Base-by-base conservation (phyloP, 2,888 invertebrate genomes). In the Hypena proboscidalis region DNA sequence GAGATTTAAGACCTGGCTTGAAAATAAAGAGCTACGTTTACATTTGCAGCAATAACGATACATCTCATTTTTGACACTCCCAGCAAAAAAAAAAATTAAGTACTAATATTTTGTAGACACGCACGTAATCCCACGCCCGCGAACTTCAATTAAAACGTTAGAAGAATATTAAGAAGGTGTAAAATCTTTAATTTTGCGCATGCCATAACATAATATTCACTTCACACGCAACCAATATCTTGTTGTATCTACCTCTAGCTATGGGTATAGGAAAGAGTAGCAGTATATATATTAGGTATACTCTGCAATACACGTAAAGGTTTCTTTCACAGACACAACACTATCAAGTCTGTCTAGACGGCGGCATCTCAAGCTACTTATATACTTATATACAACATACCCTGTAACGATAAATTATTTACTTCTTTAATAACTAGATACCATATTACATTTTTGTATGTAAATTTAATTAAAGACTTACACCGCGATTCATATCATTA, bases 161-260 rank as follows among this genome's bases (percentile, higher is more conserved):
- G 39, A 47, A 51, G 57, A 64, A 70, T 63, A 70, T 65, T 64
- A 74, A 68, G 37, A 49, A 70, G 65, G 75, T 75, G 75, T 79
- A 79, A 82, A 81, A 83, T 83, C 79, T 80, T 81, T 80, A 81
- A 79, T 80, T 81, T 76, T 72, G 82, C 82, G 80, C 82, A 79
- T 76, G 78, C 67, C 70, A 65, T 72, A 69, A 70, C 55, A 67
- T 62, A 70, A 74, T 69, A 69, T 66, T 63, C 64, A 67, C 67
- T 75, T 76, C 53, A 62, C 77, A 76, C 74, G 77, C 77, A 73
- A 78, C 66, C 64, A 65, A 67, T 70, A 75, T 54, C n/a, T 57
- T 57, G 50, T 35, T 60, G 46, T 59, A 50, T 51, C 50, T 52
- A 55, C n/a, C n/a, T n/a, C n/a, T n/a, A 55, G 50, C 44, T 56